These are phyloP conservation scores for Sarcophaga peregrina DNA, from an alignment of 1,140 invertebrate species.

Conservation along the genomic window DNA sequence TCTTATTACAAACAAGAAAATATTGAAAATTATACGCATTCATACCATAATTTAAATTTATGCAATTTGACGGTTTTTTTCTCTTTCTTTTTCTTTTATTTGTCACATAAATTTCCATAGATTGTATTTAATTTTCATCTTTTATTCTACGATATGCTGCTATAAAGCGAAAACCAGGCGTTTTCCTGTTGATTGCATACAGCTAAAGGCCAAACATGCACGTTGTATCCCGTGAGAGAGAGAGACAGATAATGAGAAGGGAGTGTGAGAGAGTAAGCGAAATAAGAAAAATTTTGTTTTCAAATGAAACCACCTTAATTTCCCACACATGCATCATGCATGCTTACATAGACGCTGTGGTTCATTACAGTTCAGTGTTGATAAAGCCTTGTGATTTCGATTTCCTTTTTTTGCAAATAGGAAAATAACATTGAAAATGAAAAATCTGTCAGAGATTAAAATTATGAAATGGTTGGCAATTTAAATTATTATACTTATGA, in stretches of 20 bases:
- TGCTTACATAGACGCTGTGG: not conserved
- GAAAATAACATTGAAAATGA: too few relatives aligned
- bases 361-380: not conserved
- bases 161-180: not conserved
- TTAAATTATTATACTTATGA: constrained; percentile 1
- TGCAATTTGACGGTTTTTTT: not conserved
- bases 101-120: constrained; percentile 13
- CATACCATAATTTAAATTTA: constrained; percentile 13
- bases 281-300: not conserved
- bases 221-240: too few relatives aligned
- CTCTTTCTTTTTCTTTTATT: not conserved
- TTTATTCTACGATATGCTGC: not conserved
- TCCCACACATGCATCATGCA: constrained; percentile 6
- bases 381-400: not conserved
- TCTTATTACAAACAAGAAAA: not conserved
- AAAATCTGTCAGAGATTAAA: constrained; percentile 4
- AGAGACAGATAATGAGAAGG: too few relatives aligned
- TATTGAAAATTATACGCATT: not conserved
- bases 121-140: not conserved
- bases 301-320: constrained; percentile 16
- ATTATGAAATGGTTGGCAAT: not conserved
- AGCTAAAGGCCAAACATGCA: not conserved
- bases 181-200: not conserved
- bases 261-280: not conserved
- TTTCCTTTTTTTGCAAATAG: not conserved